Evolutionary conservation across 1,140 invertebrate species (phyloP), one percentile per base, ranked within the genome.

Genomic region (Pemphigus obesinymphae): DNA sequence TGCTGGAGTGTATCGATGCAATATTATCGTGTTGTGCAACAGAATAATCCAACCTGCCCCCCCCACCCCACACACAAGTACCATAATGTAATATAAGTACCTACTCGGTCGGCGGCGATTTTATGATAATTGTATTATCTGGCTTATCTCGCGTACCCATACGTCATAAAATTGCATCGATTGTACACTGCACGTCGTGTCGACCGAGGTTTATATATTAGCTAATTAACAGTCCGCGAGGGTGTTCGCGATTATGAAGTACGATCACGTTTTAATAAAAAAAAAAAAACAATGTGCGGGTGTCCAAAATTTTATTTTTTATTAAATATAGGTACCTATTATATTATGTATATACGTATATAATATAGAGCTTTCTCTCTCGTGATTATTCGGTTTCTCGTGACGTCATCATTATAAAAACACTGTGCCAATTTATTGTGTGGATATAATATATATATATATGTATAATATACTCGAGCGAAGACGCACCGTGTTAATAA

Each of bases 381-480:
- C 3, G n/a, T 45, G 66, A 70, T 68, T 68, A 68, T 68, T 43
- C 66, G 70, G 70, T 48, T 73, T 73, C 43, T 23, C 45, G 70
- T 76, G 73, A 76, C 73, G 73, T 58, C 73, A 58, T 55, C 8
- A 37, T n/a, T 26, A 68, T 23, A 66, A 10, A 43, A 37, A 66
- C n/a, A 17, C 20, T 4, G 34, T 66, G 63, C 63, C 63, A 66
- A 37, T 66, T n/a, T n/a, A n/a, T n/a, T 66, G 63, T 66, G 15
- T 1, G n/a, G n/a, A n/a, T n/a, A n/a, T n/a, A n/a, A n/a, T n/a
- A n/a, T n/a, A n/a, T n/a, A n/a, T n/a, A n/a, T n/a, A n/a, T n/a
- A n/a, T n/a, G n/a, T n/a, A n/a, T n/a, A 40, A 5, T 40, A 8
- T 40, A 40, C 37, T 40, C 37, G 37, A 40, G 43, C 29, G 45